Conservation (phyloP, 2,113 vertebrate species). For the Oreochromis spilurus region DNA sequence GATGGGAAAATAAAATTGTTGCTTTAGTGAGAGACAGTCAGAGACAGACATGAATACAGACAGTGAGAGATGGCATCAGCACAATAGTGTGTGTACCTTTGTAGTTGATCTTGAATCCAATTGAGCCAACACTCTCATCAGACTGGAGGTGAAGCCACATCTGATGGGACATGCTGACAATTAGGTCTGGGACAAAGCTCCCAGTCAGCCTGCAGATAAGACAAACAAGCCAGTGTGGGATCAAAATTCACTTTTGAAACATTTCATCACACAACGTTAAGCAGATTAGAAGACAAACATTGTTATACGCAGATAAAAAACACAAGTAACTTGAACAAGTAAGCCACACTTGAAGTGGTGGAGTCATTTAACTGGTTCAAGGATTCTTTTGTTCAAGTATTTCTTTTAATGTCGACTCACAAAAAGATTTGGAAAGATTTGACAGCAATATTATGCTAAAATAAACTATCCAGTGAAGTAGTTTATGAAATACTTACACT, state of each 20-base stretch:
- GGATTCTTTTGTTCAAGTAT: background rate
- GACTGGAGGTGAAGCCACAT: conserved; percentile 99
- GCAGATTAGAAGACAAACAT: background rate
- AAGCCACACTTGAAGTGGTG: background rate
- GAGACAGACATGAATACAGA: conserved; percentile 14
- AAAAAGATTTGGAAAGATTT: background rate
- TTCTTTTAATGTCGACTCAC: background rate
- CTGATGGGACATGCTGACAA: conserved; percentile 94
- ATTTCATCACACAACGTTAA: background rate
- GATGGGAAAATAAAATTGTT: background rate
- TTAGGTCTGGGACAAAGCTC: conserved; percentile 95
- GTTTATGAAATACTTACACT: conserved; percentile 81
- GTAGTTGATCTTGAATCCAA: conserved; percentile 98
- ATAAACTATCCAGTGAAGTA: background rate
- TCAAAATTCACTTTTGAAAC: background rate
- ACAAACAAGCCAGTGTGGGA: background rate
- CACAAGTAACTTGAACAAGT: background rate
- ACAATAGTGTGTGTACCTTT: conserved; percentile 80
- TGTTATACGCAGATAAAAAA: background rate
- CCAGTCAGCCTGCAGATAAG: conserved; percentile 83
- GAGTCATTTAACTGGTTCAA: background rate
- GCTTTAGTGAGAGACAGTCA: background rate
- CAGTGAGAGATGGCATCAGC: background rate
- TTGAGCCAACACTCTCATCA: conserved; percentile 95
- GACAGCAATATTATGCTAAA: background rate